Evolutionary conservation across 2,113 vertebrate species (phyloP).

Genomic region (Psophia crepitans): DNA sequence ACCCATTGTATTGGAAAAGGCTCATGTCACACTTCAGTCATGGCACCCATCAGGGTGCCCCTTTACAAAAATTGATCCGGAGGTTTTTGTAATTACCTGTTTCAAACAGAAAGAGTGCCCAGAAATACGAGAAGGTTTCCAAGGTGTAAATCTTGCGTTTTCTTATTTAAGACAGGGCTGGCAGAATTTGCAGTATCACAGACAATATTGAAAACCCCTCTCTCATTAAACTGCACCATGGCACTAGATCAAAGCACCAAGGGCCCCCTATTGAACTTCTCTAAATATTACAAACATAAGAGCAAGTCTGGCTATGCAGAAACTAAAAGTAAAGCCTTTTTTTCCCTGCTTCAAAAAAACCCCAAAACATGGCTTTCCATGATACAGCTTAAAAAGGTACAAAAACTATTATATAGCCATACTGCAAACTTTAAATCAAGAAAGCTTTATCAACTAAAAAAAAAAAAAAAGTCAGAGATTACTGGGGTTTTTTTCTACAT

Average conservation of each 20-base stretch:
- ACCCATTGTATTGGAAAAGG: slow-evolving; percentile 85
- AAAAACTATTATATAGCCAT: background rate
- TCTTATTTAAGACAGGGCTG: slow-evolving; percentile 55
- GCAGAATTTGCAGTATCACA: slow-evolving; percentile 63
- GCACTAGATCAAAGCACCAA: slow-evolving; percentile 92
- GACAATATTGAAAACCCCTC: slow-evolving; percentile 75
- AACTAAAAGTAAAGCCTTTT: slow-evolving; percentile 56
- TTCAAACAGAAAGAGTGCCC: slow-evolving; percentile 61
- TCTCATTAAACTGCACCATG: slow-evolving; percentile 80
- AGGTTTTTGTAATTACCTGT: slow-evolving; percentile 82
- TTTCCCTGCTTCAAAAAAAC: background rate
- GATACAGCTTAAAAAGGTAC: background rate
- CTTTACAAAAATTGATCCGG: slow-evolving; percentile 82
- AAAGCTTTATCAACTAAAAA: background rate
- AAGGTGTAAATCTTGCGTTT: slow-evolving; percentile 70
- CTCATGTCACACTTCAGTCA: slow-evolving; percentile 83
- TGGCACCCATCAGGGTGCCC: slow-evolving; percentile 80
- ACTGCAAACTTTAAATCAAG: background rate
- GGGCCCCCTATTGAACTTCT: slow-evolving; percentile 94
- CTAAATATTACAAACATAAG: slow-evolving; percentile 87
- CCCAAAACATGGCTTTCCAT: background rate
- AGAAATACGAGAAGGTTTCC: slow-evolving; percentile 62
- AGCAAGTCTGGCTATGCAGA: slow-evolving; percentile 65
- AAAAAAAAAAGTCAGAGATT: background rate
- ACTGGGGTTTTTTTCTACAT: background rate